These are phyloP conservation scores for Ceratina australensis DNA, from an alignment of 1,140 invertebrate genomes.

Conservation along the genomic window DNA sequence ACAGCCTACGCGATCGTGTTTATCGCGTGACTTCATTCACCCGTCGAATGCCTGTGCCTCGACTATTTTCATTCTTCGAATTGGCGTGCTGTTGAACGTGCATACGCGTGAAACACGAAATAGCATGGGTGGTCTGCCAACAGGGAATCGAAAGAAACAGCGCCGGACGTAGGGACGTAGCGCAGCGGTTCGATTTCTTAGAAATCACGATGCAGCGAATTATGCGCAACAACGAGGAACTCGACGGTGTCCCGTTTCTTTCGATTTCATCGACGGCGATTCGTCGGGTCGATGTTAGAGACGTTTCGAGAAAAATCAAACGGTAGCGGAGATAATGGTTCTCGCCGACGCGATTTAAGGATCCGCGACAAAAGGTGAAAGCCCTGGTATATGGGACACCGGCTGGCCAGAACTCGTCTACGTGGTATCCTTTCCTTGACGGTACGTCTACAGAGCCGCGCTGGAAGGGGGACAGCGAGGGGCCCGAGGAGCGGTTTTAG, in stretches of 20 bases:
- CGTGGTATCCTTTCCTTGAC: conserved; percentile 66
- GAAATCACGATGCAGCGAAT: not conserved
- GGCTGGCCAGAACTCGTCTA: conserved; percentile 70
- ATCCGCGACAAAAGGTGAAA: conserved; percentile 73
- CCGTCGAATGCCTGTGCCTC: conserved; percentile 19
- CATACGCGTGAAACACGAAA: conserved; percentile 20
- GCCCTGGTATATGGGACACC: conserved; percentile 75
- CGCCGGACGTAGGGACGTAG: not conserved
- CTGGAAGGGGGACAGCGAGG: conserved; percentile 39
- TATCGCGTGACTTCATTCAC: conserved; percentile 49
- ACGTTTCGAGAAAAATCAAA: conserved; percentile 4
- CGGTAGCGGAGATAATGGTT: conserved; percentile 20
- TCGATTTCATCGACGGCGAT: too few relatives aligned
- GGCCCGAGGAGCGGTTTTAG: conserved; percentile 66
- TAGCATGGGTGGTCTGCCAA: conserved; percentile 32
- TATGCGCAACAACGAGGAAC: not conserved
- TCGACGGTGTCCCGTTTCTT: too few relatives aligned
- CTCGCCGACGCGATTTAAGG: conserved; percentile 24
- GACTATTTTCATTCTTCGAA: conserved; percentile 53
- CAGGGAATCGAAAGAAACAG: conserved; percentile 8
- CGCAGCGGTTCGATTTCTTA: conserved; percentile 9
- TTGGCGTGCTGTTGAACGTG: conserved; percentile 6
- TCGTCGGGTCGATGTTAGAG: not conserved
- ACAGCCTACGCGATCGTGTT: conserved; percentile 41
- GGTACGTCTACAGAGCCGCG: conserved; percentile 23